Conservation (phyloP, 2,797 vertebrate genomes). For the Epinephelus coioides region DNA sequence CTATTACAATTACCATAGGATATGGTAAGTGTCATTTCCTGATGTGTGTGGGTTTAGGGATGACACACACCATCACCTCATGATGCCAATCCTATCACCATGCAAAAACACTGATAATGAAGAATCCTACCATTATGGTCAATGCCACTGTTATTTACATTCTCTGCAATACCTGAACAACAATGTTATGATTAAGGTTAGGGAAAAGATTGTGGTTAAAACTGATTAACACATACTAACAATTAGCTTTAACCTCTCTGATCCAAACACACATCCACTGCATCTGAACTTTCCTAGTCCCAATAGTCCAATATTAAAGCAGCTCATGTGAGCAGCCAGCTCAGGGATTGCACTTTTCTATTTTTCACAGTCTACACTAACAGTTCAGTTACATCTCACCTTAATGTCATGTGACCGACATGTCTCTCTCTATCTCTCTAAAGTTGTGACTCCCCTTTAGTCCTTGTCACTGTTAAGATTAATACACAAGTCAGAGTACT, state of each 20-base stretch:
- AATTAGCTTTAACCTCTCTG: not conserved
- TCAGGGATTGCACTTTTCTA: not conserved
- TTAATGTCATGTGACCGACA: not conserved
- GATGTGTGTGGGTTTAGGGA: no score
- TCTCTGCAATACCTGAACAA: no score
- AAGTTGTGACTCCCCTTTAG: constrained; percentile 9
- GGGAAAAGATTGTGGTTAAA: no score
- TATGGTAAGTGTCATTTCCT: no score
- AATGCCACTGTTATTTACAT: no score
- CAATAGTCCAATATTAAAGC: not conserved
- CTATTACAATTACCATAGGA: no score
- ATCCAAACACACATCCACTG: not conserved
- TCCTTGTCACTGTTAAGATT: not conserved
- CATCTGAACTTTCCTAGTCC: not conserved
- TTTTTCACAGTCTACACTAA: constrained; percentile 7
- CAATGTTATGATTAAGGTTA: no score
- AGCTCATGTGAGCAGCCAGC: constrained; percentile 1
- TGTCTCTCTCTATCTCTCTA: not conserved
- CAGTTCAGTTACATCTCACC: constrained; percentile 18
- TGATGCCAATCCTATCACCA: no score
- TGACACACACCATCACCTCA: no score
- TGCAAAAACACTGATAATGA: no score
- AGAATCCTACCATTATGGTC: no score
- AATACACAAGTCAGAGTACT: not conserved
- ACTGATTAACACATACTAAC: not conserved